Conservation (phyloP, 2,888 invertebrate genomes). For the Pedicia rivosa region DNA sequence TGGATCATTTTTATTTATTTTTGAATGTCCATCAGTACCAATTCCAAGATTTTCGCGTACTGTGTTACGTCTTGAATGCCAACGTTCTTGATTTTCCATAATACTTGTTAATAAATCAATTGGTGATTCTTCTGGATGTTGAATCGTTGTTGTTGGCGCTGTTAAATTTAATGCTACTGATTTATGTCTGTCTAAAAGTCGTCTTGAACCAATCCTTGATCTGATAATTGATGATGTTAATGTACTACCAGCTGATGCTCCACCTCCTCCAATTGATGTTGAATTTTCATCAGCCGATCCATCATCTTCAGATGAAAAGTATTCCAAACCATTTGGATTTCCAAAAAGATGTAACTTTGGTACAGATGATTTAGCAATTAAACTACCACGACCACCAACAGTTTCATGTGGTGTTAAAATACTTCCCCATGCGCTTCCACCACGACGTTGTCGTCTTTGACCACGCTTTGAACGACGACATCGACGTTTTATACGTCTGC, state of each 20-base stretch:
- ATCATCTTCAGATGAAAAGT: slow-evolving; percentile 40
- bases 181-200: slow-evolving; percentile 31
- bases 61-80: slow-evolving; percentile 44
- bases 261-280: slow-evolving; percentile 27
- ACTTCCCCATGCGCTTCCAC: no score
- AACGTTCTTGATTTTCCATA: slow-evolving; percentile 49
- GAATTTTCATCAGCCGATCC: slow-evolving; percentile 11
- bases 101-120: slow-evolving; percentile 51
- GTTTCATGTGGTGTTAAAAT: background rate
- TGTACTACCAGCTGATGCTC: slow-evolving; percentile 24
- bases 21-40: slow-evolving; percentile 39
- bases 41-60: slow-evolving; percentile 34
- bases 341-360: slow-evolving; percentile 35
- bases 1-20: slow-evolving; percentile 31
- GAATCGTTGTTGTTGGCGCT: slow-evolving; percentile 21
- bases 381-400: background rate
- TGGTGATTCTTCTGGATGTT: slow-evolving; percentile 22
- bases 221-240: slow-evolving; percentile 3
- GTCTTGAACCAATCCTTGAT: slow-evolving; percentile 11
- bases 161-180: slow-evolving; percentile 31
- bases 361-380: slow-evolving; percentile 1
- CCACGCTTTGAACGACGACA: background rate
- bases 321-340: slow-evolving; percentile 48
- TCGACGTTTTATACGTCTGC: slow-evolving; percentile 13
- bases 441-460: background rate